phyloP scores from a whole-genome alignment of 2,888 invertebrate species.

The Reticulitermes lucifugus region DNA sequence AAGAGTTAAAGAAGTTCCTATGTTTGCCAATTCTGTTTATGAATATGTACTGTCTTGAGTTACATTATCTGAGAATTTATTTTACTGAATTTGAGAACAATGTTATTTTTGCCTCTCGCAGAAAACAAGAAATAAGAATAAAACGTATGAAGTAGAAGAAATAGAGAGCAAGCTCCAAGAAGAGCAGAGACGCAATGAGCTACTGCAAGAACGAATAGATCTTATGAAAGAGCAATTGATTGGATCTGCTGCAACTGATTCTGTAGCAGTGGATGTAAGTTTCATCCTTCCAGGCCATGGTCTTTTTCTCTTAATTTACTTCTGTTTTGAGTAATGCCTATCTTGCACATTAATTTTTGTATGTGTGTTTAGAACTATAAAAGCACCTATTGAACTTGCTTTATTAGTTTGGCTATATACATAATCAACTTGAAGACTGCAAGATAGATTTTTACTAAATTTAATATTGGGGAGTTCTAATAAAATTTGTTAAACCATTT shows the following conservation, averaged over 20 bases:
- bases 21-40: background rate
- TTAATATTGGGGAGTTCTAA: no score
- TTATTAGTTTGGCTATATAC: no score
- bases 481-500: no score
- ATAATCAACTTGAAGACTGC: no score
- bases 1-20: no score
- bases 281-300: background rate
- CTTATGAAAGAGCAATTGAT: slow-evolving; percentile 60
- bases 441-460: no score
- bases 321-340: no score
- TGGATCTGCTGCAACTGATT: background rate
- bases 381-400: no score
- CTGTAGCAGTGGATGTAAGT: background rate
- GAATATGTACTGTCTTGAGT: background rate
- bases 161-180: slow-evolving; percentile 57
- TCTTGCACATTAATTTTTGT: no score
- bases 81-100: slow-evolving; percentile 3
- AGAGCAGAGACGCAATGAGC: slow-evolving; percentile 54
- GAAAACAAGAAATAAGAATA: slow-evolving; percentile 54
- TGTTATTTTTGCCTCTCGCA: slow-evolving; percentile 46
- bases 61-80: background rate
- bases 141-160: slow-evolving; percentile 55
- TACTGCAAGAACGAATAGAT: slow-evolving; percentile 56
- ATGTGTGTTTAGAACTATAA: no score
- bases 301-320: no score